Conservation (phyloP, 2,797 vertebrate species). For the Lacerta viridis region DNA sequence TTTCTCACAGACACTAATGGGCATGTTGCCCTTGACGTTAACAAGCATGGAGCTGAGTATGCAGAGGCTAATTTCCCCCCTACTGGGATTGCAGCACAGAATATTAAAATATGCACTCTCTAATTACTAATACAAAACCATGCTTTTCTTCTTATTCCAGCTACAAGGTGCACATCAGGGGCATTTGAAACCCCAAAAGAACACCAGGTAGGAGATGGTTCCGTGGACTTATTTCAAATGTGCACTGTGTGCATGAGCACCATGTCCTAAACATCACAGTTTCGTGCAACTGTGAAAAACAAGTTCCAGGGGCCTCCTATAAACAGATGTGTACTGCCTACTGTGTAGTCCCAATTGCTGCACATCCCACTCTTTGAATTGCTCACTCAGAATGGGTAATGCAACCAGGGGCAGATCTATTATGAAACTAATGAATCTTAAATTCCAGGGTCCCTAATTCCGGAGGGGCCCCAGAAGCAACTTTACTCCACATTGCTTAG, state of each 20-base stretch:
- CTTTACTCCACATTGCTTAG: too few relatives aligned
- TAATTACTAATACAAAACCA: slow-evolving; percentile 19
- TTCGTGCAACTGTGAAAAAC: not conserved
- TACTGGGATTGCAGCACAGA: not conserved
- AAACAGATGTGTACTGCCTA: not conserved
- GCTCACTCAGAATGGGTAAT: slow-evolving; percentile 12
- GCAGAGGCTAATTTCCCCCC: not conserved
- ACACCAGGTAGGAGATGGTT: not conserved
- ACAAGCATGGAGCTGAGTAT: not conserved
- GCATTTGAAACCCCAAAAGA: not conserved
- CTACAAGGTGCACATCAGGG: not conserved
- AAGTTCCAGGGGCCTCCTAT: not conserved
- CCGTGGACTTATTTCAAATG: slow-evolving; percentile 12
- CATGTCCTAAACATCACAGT: slow-evolving; percentile 18
- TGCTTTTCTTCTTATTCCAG: slow-evolving; percentile 18
- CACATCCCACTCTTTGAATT: accelerated
- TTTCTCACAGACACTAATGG: slow-evolving; percentile 13
- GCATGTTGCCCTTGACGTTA: not conserved
- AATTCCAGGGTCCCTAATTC: too few relatives aligned
- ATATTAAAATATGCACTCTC: slow-evolving; percentile 2
- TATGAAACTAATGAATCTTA: too few relatives aligned
- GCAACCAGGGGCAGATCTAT: not conserved
- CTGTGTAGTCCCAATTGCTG: not conserved
- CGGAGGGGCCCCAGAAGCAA: too few relatives aligned
- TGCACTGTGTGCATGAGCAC: slow-evolving; percentile 51